Evolutionary conservation across 2,797 vertebrate species (phyloP), one percentile per base, ranked within the genome.

Genomic region (Neopelma chrysocephalum): DNA sequence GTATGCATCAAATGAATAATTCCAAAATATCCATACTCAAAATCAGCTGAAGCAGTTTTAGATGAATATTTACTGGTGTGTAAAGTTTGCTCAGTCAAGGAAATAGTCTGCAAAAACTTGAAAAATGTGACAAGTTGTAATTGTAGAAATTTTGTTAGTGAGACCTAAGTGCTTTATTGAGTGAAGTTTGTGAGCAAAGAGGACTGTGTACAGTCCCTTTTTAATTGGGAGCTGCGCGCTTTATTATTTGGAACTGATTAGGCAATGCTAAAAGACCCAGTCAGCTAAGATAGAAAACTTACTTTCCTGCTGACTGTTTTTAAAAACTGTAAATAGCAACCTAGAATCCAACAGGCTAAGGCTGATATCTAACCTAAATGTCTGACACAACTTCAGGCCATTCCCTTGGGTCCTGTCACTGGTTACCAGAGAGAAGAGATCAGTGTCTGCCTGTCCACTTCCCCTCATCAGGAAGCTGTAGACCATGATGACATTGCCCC

Each of bases 151-250:
- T 31, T 58, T 82, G n/a, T 61, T 80, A 45, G 57, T 72, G 54
- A 84, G 47, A 87, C 31, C 31, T 64, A 38, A 51, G 22, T 93
- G 57, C 36, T 94, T 90, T 86, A 57, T 40, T 69, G 56, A 84
- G 38, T 87, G 62, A 92, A 82, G 47, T 69, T 93, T 90, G 69
- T 96, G 58, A 85, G 61, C 47, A 31, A 23, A 78, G 54, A 51
- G 65, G 42, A 60, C 56, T 73, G 12, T 40, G 50, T 48, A 23
- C 38, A 22, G 51, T 58, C 43, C 36, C 34, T 75, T 91, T 93
- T 94, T 94, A 95, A 93, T 85, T 96, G 78, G 94, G 82, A 92
- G 73, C 91, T 92, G 11, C 90, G 96, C 89, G 87, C 86, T 83
- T 94, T 94, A 62, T 96, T 95, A 85, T 66, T 81, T 91, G 54